Percentiles rank a stretch among this genome's conserved stretches.
Conservation (phyloP, 2,888 invertebrate genomes). For the Zootermopsis nevadensis region DNA sequence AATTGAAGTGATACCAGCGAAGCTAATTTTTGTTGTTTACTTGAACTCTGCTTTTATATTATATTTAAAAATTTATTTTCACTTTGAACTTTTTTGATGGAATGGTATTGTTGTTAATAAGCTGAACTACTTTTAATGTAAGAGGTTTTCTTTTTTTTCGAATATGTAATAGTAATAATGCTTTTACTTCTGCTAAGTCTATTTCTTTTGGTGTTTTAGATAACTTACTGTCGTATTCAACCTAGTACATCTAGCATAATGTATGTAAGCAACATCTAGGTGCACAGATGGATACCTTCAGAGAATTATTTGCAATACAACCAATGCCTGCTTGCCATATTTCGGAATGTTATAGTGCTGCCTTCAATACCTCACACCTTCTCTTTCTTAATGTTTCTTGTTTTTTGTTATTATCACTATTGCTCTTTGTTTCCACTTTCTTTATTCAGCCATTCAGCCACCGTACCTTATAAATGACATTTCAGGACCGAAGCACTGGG, state of each 20-base stretch:
- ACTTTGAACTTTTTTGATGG: background rate
- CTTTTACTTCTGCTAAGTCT: background rate
- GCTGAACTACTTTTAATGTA: background rate
- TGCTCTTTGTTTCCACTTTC: background rate
- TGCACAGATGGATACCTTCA: conserved; percentile 25
- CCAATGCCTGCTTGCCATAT: background rate
- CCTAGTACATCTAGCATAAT: background rate
- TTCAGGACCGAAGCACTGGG: conserved; percentile 7
- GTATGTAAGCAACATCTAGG: background rate
- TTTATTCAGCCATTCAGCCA: background rate
- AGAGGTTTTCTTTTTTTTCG: too few relatives aligned
- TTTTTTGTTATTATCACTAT: background rate
- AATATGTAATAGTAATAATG: background rate
- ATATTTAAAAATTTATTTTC: background rate
- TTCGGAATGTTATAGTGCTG: conserved; percentile 12
- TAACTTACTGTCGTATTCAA: background rate
- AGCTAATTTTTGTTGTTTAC: background rate
- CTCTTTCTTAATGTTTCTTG: background rate
- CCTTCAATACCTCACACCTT: conserved; percentile 7
- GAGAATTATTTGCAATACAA: background rate
- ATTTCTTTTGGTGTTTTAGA: background rate
- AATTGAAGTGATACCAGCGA: background rate
- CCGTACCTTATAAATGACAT: background rate
- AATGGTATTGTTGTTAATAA: background rate
- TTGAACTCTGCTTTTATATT: background rate